phyloP scores from a whole-genome alignment of 37 sponge, comb jelly and placozoan genomes.

The Petrosia ficiformis region DNA sequence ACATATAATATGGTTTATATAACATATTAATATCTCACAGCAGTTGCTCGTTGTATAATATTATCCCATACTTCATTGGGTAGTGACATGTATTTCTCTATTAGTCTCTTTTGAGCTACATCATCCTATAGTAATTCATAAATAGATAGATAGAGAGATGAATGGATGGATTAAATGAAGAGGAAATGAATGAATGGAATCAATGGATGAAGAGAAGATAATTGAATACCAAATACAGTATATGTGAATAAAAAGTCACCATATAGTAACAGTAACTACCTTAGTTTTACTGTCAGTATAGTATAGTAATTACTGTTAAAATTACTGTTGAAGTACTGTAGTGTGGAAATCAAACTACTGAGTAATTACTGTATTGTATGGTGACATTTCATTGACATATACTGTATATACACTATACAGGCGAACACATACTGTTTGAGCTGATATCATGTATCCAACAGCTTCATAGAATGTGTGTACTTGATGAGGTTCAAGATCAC shows the following conservation, averaged over 20 bases:
- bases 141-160: too few species aligned
- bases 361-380: too few species aligned
- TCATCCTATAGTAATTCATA: conserved; percentile 79
- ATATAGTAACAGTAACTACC: not conserved
- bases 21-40: conserved; percentile 23
- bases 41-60: conserved; percentile 76
- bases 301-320: too few species aligned
- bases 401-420: not conserved
- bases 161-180: too few species aligned
- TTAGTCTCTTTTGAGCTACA: conserved; percentile 78
- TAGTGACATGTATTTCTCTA: conserved; percentile 95
- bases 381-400: too few species aligned
- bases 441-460: conserved; percentile 97
- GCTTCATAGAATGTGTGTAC: conserved; percentile 99
- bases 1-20: too few species aligned
- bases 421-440: conserved; percentile 77
- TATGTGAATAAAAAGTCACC: too few species aligned
- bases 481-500: conserved; percentile 97
- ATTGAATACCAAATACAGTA: not conserved
- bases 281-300: not conserved
- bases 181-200: too few species aligned
- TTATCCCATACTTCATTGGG: conserved; percentile 97
- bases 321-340: too few species aligned
- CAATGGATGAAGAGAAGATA: not conserved
- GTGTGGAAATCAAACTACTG: too few species aligned